Base-by-base conservation (phyloP, 2,797 vertebrate species). In the Gallinago solitaria region DNA sequence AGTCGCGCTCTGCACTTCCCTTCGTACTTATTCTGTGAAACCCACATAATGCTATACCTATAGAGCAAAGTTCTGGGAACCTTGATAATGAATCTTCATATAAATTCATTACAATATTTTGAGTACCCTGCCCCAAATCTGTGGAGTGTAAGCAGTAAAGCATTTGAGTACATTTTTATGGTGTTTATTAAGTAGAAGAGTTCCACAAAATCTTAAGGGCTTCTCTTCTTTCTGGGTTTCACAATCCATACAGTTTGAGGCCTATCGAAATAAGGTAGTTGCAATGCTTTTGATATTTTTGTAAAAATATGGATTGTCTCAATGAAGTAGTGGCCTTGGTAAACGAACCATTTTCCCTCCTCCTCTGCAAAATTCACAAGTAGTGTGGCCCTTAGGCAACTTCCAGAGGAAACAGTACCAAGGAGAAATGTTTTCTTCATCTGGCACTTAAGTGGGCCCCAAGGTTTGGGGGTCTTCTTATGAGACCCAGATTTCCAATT, bases 371-470 rank as follows among this genome's bases (percentile, higher is more conserved):
- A 68, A 1, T 19, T 59, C n/a, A 67, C 32, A 64, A 77, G 56
- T 28, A 61, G 61, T 0, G 0, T 35, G 63, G 39, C 56, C 21
- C 25, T 76, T 47, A 12, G 0, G 16, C 45, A 83, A 2, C 61
- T 78, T 69, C n/a, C 54, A 74, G 69, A 75, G 41, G 41, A 19
- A 89, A 8, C 0, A 60, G 45, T 14, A 45, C 35, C 23, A n/a
- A 73, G 16, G 21, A 75, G 45, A 54, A 82, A 15, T 6, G 18
- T 35, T 61, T 37, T 41, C 25, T 86, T 86, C 17, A 54, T 63
- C 48, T 54, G 35, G 28, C 51, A 18, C 64, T 79, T 2, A 30
- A 53, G 13, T 5, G 39, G 11, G 37, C 33, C 73, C 75, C 24
- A 39, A 59, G 28, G 16, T 47, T 47, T 77, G 45, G 12, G 33